Conservation (phyloP, 2,113 vertebrate species). For the rat (Rattus norvegicus) region DNA sequence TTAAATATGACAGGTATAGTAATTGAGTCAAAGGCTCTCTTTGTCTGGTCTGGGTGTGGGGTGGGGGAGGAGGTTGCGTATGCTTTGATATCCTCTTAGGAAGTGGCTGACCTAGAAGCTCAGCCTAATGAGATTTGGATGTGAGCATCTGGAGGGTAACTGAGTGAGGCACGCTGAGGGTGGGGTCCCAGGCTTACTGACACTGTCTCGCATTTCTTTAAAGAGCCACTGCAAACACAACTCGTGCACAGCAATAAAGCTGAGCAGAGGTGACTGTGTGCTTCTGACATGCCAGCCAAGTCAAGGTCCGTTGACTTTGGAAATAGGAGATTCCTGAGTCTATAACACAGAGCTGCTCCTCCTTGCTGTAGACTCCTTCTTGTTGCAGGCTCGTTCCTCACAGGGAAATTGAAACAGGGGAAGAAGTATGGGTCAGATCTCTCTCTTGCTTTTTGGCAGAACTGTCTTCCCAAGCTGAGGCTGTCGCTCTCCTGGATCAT, state of each 20-base stretch:
- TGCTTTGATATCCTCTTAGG: slow-evolving; percentile 30
- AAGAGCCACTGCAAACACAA: background rate
- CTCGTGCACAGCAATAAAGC: background rate
- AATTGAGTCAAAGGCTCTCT: background rate
- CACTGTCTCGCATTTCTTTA: background rate
- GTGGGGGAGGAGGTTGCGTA: background rate
- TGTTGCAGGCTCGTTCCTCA: accelerated
- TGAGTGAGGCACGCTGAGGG: background rate
- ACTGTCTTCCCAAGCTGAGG: background rate
- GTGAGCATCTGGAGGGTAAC: background rate
- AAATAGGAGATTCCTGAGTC: background rate
- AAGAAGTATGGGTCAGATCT: background rate
- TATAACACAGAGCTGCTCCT: accelerated
- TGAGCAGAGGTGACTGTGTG: background rate
- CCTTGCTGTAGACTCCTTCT: background rate
- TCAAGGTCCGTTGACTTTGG: background rate
- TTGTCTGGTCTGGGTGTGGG: background rate
- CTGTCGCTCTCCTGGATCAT: background rate
- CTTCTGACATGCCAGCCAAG: background rate
- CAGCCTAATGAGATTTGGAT: slow-evolving; percentile 61
- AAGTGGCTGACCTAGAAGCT: slow-evolving; percentile 60
- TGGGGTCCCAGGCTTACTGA: background rate
- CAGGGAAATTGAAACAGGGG: background rate
- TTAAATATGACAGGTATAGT: background rate
- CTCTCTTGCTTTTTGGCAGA: background rate